Conservation (phyloP, 2,888 invertebrate genomes). For the Drosophila nr. perissopoda region DNA sequence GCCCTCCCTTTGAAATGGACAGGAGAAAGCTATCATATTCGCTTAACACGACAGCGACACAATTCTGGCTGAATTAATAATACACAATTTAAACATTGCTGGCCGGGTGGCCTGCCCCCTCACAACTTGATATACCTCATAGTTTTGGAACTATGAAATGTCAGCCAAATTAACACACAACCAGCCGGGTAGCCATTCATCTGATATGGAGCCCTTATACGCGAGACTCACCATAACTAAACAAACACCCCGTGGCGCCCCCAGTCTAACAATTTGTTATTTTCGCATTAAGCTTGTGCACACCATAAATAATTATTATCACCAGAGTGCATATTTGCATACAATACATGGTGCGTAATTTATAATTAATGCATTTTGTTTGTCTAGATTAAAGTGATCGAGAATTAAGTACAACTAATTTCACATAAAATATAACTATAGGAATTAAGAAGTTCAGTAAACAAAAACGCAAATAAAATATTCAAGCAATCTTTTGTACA, state of each 20-base stretch:
- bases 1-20: too few species aligned
- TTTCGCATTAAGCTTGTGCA: constrained; percentile 8
- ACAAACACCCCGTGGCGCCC: constrained; percentile 12
- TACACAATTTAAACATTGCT: constrained; percentile 51
- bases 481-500: not conserved
- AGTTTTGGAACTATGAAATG: constrained; percentile 5
- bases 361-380: not conserved
- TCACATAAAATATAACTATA: not conserved
- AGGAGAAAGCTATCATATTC: constrained; percentile 21
- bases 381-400: not conserved
- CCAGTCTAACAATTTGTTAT: constrained; percentile 30
- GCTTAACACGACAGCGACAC: constrained; percentile 47
- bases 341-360: not conserved
- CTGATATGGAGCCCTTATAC: constrained; percentile 8
- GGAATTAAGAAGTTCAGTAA: not conserved
- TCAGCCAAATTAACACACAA: constrained; percentile 33
- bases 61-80: constrained; percentile 56
- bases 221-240: constrained; percentile 5
- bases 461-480: not conserved
- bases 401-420: not conserved
- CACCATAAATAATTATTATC: constrained; percentile 1
- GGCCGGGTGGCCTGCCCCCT: not conserved
- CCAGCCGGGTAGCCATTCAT: constrained; percentile 19
- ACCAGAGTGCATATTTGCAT: not conserved
- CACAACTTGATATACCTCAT: not conserved